Base-by-base conservation (phyloP, 1,140 invertebrate genomes). In the Mesaphorura yosii region DNA sequence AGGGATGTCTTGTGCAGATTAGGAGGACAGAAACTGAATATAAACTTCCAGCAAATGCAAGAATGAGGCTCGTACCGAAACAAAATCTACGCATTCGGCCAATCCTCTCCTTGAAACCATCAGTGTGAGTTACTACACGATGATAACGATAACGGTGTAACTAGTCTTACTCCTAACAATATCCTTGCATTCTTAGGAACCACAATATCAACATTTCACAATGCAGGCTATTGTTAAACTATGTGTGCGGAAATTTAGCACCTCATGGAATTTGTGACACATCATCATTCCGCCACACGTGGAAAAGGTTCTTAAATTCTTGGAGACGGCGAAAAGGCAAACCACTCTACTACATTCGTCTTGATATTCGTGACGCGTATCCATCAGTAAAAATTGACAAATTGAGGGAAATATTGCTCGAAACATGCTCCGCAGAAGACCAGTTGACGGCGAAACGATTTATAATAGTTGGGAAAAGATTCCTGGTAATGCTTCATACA, bases 351-450 rank as follows among this genome's bases (percentile, higher is more conserved):
- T 57, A 42, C 26, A 14, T 45, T 19, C 44, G 51, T 22, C 37
- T 27, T 3, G 55, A 57, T 26, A 57, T 57, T n/a, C 23, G 31
- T 17, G 55, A 57, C 28, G 55, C 55, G 3, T 57, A 34, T 37
- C 34, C 45, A 7, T 52, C 50, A 1, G 50, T 57, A 3, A 12
- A 51, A 3, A 12, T 48, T 26, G 27, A 47, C 1, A 10, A 48
- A 4, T 19, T 53, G 12, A 53, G n/a, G 28, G 12, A 47, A 12
- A 26, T 47, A 26, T 28, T 47, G 22, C 22, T 28, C 6, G 25
- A 47, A 14, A 20, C 22, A 10, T 12, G 20, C 41, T 44, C 12
- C 12, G 20, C 10, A 44, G 10, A n/a, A n/a, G n/a, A n/a, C n/a
- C n/a, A n/a, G n/a, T n/a, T n/a, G n/a, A n/a, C n/a, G n/a, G n/a